phyloP scores from a whole-genome alignment of 2,888 invertebrate genomes.

The Drosophila ochracea region DNA sequence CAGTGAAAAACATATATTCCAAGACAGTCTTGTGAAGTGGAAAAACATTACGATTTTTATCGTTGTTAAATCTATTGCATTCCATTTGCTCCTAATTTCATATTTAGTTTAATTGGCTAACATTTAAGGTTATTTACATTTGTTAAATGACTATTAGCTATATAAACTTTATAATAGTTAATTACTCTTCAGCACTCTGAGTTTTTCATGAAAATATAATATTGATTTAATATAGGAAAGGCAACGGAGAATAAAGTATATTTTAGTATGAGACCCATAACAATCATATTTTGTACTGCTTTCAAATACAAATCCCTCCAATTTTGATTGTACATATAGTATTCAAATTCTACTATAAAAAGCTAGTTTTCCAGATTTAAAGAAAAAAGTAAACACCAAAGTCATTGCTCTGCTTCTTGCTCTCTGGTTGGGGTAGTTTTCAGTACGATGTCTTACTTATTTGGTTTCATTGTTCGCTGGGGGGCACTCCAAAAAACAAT shows the following conservation, averaged over 20 bases:
- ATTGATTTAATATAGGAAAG: background rate
- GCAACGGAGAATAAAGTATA: too few species aligned
- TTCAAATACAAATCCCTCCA: background rate
- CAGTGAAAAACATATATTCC: background rate
- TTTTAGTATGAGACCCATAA: background rate
- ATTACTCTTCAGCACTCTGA: background rate
- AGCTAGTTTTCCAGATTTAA: background rate
- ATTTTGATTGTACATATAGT: background rate
- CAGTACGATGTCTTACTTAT: conserved; percentile 24
- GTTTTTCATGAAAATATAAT: background rate
- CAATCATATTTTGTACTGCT: background rate
- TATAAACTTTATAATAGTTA: background rate
- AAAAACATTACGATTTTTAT: background rate
- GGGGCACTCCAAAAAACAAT: conserved; percentile 33
- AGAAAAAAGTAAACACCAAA: background rate
- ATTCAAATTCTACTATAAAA: background rate
- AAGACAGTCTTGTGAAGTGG: background rate
- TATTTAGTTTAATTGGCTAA: conserved; percentile 9
- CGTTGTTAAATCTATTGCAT: background rate
- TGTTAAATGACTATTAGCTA: background rate
- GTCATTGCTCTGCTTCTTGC: conserved; percentile 5
- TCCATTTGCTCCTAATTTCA: background rate
- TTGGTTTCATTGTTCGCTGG: conserved; percentile 25
- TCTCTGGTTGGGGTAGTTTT: background rate
- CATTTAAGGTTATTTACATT: background rate